These are phyloP conservation scores for Metellina segmentata DNA, from an alignment of 2,888 invertebrate species.

Conservation along the genomic window DNA sequence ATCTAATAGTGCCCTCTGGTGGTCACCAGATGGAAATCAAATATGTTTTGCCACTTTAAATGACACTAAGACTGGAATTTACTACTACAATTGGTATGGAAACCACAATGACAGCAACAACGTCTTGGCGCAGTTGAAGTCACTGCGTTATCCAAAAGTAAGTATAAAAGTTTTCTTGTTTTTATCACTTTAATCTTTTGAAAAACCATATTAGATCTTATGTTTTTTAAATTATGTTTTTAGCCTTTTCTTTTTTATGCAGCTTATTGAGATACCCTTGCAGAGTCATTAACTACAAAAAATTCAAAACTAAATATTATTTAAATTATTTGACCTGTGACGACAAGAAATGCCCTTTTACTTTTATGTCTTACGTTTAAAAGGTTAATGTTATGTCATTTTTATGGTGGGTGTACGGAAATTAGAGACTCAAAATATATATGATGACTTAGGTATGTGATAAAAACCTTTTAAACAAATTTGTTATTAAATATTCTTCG, in stretches of 20 bases:
- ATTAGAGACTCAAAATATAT: no score
- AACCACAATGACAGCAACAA: slow-evolving; percentile 68
- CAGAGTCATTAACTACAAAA: not conserved
- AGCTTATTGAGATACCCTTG: not conserved
- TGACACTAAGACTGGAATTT: slow-evolving; percentile 80
- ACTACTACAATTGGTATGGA: slow-evolving; percentile 78
- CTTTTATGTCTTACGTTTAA: no score
- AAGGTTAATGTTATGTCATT: no score
- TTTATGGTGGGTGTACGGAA: no score
- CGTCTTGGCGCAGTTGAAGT: slow-evolving; percentile 71
- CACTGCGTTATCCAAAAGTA: slow-evolving; percentile 78
- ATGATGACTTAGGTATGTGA: no score
- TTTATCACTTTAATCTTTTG: not conserved
- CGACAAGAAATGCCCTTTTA: no score
- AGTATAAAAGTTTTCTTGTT: not conserved
- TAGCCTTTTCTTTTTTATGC: not conserved
- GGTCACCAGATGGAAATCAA: slow-evolving; percentile 81
- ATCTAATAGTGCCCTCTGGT: slow-evolving; percentile 82
- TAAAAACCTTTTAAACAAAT: no score
- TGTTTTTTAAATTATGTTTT: no score
- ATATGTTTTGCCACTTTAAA: slow-evolving; percentile 81
- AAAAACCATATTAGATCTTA: not conserved
- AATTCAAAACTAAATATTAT: not conserved
- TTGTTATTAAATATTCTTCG: no score
- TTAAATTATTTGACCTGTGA: not conserved